Evolutionary conservation across 2,888 invertebrate species (phyloP), one percentile per base, ranked within the genome.

Genomic region (Morpho achilles): DNA sequence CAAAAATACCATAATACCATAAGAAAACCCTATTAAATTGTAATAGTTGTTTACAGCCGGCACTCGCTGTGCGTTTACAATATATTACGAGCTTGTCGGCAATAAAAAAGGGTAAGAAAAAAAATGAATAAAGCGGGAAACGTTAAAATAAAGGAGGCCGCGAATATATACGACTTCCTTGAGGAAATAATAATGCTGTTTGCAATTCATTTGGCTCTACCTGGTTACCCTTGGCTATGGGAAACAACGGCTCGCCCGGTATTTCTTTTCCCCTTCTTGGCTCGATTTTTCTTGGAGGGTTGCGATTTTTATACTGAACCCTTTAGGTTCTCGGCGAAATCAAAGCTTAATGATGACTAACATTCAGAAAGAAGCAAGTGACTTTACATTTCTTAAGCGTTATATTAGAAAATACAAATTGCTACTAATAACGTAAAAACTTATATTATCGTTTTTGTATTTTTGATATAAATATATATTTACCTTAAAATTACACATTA

Each of bases 101-200:
- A 86, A 85, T 89, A 90, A 91, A 90, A 89, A 86, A 82, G 87
- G 86, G 84, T 84, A 84, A 76, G 75, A 83, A 85, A 84, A 56
- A 83, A 88, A 87, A 87, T 82, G 82, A 86, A 84, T 81, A 81
- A 88, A 84, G 79, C 81, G 83, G 80, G 75, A 75, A 86, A 86
- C 80, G 86, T 81, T 88, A 88, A 90, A 89, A 88, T 87, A 89
- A 88, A 89, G 79, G 82, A 87, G 80, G 77, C 78, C 77, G 71
- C 79, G 86, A 86, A 90, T 91, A 91, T 90, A 87, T 91, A 91
- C 84, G 91, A 89, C 91, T 91, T 91, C 91, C 91, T 85, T 72
- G 73, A 89, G 89, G 90, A 89, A 91, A 91, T 91, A 91, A 91
- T 91, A 91, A 91, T 88, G 86, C 89, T 91, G 91, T 91, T 91